phyloP scores from a whole-genome alignment of 1,140 invertebrate genomes.

The Sweltsa coloradensis region DNA sequence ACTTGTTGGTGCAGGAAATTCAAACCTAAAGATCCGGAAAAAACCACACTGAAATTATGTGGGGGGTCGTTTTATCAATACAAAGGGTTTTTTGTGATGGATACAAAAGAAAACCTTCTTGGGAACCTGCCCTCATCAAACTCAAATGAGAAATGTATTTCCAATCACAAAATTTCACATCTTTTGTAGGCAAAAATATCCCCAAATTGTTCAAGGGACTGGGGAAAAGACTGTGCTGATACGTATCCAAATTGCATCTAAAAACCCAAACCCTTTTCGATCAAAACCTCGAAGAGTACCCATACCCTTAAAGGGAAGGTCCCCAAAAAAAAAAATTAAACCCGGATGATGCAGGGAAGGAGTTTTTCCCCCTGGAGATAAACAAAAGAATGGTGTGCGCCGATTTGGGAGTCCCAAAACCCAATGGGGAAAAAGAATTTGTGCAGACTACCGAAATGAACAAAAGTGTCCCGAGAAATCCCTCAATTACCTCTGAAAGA shows the following conservation, averaged over 20 bases:
- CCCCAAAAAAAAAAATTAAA: slow-evolving; percentile 18
- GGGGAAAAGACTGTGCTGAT: not conserved
- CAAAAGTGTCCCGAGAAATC: slow-evolving; percentile 19
- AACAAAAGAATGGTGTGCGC: slow-evolving; percentile 27
- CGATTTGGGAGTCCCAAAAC: slow-evolving; percentile 30
- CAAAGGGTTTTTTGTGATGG: too few relatives aligned
- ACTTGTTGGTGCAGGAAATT: too few relatives aligned
- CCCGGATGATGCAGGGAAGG: slow-evolving; percentile 16
- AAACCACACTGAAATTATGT: too few relatives aligned
- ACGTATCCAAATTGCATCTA: not conserved
- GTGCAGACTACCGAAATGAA: slow-evolving; percentile 27
- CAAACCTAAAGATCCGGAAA: too few relatives aligned
- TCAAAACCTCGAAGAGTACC: slow-evolving; percentile 20
- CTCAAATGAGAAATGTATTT: too few relatives aligned
- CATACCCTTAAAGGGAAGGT: slow-evolving; percentile 20
- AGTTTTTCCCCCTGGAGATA: slow-evolving; percentile 23
- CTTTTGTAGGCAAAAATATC: too few relatives aligned
- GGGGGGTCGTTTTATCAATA: too few relatives aligned
- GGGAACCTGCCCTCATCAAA: too few relatives aligned
- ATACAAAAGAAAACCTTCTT: too few relatives aligned
- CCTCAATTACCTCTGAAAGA: slow-evolving; percentile 6
- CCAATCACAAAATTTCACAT: too few relatives aligned
- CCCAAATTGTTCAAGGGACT: slow-evolving; percentile 2
- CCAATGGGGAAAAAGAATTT: slow-evolving; percentile 25
- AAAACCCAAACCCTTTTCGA: slow-evolving; percentile 3